A percentile compares a stretch with the other conserved stretches of the same genome.
These are phyloP conservation scores for Euzetes globulus DNA, from an alignment of 2,888 invertebrate species.

Conservation along the genomic window DNA sequence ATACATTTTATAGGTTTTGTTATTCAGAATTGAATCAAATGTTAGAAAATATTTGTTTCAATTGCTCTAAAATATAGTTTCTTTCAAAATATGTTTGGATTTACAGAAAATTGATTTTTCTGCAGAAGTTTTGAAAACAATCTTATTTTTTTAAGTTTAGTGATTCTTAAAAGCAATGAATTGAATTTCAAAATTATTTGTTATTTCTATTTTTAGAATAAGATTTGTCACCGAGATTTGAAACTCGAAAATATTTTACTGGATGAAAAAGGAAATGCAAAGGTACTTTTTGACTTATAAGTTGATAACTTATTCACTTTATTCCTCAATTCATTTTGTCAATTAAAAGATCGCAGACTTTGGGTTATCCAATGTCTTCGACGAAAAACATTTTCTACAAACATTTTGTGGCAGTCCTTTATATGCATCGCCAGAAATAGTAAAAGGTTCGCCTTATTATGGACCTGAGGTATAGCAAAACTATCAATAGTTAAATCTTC, in stretches of 20 bases:
- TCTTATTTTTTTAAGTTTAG: no score
- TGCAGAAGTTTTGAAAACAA: no score
- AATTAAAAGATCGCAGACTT: constrained; percentile 87
- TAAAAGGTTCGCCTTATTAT: constrained; percentile 89
- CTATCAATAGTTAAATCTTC: neutral
- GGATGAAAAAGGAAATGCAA: constrained; percentile 87
- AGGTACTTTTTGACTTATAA: constrained; percentile 55
- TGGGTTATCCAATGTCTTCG: constrained; percentile 93
- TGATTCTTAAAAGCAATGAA: no score
- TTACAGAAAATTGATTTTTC: no score
- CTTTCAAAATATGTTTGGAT: no score
- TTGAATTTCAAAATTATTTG: no score
- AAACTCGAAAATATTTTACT: constrained; percentile 90
- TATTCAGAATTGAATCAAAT: no score
- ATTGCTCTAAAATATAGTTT: no score
- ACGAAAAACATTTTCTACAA: constrained; percentile 70
- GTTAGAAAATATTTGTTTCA: no score
- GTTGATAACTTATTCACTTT: neutral
- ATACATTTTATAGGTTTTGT: no score
- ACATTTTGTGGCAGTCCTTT: constrained; percentile 95
- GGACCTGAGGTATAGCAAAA: constrained; percentile 90
- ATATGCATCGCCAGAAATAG: constrained; percentile 95
- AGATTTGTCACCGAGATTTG: constrained; percentile 91
- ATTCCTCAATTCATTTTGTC: constrained; percentile 27
- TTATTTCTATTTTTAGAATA: constrained; percentile 55